Evolutionary conservation across 1,140 invertebrate genomes (phyloP), one percentile per base, ranked within the genome.

Genomic region (Coboldia fuscipes): DNA sequence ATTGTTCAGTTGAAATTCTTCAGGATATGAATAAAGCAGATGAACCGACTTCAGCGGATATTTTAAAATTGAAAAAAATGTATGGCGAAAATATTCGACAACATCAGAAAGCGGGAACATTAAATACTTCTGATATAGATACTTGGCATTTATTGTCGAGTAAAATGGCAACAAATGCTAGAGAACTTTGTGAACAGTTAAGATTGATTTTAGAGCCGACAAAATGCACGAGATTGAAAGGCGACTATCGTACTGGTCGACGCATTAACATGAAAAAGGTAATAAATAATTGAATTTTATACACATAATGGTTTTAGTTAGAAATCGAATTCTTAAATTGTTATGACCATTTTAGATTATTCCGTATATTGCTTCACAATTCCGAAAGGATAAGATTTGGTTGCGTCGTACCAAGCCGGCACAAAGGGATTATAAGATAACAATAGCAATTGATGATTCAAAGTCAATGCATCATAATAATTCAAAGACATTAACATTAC

Each of bases 301-400:
- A n/a, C n/a, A n/a, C n/a, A n/a, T n/a, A n/a, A n/a, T n/a, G n/a
- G n/a, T n/a, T n/a, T n/a, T n/a, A n/a, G n/a, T n/a, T n/a, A n/a
- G n/a, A n/a, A n/a, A n/a, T n/a, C n/a, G n/a, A n/a, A n/a, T n/a
- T n/a, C 12, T 27, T 27, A 4, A 12, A 10, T n/a, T 27, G 12
- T 27, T 7, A 23, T 12, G 12, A 23, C 12, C 14, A 3, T 32
- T 21, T 12, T 51, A 67, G 40, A 78, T 93, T 3, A 96, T 99
- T 48, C 83, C 90, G 0, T 99, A 97, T 55, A 94, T 99, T 45
- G 96, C 96, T 6, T 97, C 90, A 45, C 81, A 97, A 53, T 99
- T 97, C 57, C 70, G 92, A 22, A 99, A 99, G 51, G 93, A 99
- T 50, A 94, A 96, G 54, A 99, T 99, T 47, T 99, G 96, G 96